These are phyloP conservation scores for Lepidocyrtoides sp. DNA, from an alignment of 2,888 invertebrate genomes.

Conservation along the genomic window DNA sequence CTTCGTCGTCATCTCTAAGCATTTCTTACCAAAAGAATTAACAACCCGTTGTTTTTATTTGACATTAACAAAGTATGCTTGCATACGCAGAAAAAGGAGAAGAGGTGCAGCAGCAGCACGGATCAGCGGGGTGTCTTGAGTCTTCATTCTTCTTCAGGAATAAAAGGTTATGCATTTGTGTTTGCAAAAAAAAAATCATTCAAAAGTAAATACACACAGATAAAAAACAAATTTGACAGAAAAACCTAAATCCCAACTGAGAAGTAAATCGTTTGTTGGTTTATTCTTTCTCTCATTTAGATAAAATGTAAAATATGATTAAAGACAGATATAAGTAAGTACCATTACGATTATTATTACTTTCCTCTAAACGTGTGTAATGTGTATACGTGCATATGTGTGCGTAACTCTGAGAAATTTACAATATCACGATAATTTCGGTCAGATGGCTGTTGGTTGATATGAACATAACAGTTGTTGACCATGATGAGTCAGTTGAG, in stretches of 20 bases:
- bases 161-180: not conserved
- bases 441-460: not conserved
- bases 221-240: slow-evolving; percentile 37
- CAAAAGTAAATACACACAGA: slow-evolving; percentile 38
- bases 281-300: not conserved
- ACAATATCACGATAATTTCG: not conserved
- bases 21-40: slow-evolving; percentile 50
- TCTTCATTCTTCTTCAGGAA: slow-evolving; percentile 45
- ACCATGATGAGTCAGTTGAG: slow-evolving; percentile 67
- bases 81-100: slow-evolving; percentile 1
- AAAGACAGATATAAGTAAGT: too few species aligned
- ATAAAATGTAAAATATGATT: not conserved
- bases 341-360: not conserved
- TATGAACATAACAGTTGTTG: slow-evolving; percentile 49
- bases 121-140: slow-evolving; percentile 69
- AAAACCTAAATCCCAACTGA: slow-evolving; percentile 15
- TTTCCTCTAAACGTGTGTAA: not conserved
- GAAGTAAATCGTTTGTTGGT: slow-evolving; percentile 43
- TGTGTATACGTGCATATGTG: not conserved
- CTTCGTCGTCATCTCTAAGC: slow-evolving; percentile 36
- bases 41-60: slow-evolving; percentile 55
- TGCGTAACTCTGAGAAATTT: not conserved
- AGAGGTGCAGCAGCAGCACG: slow-evolving; percentile 48
- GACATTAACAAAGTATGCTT: slow-evolving; percentile 48
- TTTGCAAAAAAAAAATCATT: slow-evolving; percentile 34